Evolutionary conservation across 2,797 vertebrate genomes (phyloP).

Genomic region (Erethizon dorsatum): DNA sequence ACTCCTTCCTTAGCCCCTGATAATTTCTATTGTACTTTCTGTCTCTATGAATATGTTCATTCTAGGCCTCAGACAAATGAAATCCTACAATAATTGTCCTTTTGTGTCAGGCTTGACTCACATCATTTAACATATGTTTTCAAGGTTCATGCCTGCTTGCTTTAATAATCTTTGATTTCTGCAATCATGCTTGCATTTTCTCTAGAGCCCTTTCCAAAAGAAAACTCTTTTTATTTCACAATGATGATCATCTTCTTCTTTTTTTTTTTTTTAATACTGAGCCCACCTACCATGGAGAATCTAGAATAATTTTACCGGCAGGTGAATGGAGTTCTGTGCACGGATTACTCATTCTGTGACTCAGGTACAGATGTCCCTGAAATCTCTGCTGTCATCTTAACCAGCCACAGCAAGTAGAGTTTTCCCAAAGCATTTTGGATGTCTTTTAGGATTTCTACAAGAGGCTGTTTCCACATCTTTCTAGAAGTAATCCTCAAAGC

Average conservation of each 20-base stretch:
- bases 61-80: background rate
- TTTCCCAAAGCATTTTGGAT: constrained; percentile 10
- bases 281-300: background rate
- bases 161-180: constrained; percentile 11
- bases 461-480: constrained; percentile 24
- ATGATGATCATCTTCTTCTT: background rate
- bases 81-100: background rate
- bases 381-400: background rate
- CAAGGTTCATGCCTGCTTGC: background rate
- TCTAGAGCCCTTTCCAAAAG: constrained; percentile 12
- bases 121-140: background rate
- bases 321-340: background rate
- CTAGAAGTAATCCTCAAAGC: constrained; percentile 50
- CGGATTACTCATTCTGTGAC: background rate
- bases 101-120: background rate
- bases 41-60: background rate
- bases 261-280: background rate
- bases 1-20: too few relatives aligned
- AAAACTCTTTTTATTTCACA: constrained; percentile 46
- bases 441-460: constrained; percentile 52
- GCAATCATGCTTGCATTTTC: background rate
- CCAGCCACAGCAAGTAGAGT: background rate
- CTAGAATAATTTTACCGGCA: background rate
- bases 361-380: background rate
- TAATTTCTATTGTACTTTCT: background rate